Percentiles rank a stretch among this genome's conserved stretches.
phyloP scores from a whole-genome alignment of 2,797 vertebrate genomes.

The Coranthus polyacanthus region DNA sequence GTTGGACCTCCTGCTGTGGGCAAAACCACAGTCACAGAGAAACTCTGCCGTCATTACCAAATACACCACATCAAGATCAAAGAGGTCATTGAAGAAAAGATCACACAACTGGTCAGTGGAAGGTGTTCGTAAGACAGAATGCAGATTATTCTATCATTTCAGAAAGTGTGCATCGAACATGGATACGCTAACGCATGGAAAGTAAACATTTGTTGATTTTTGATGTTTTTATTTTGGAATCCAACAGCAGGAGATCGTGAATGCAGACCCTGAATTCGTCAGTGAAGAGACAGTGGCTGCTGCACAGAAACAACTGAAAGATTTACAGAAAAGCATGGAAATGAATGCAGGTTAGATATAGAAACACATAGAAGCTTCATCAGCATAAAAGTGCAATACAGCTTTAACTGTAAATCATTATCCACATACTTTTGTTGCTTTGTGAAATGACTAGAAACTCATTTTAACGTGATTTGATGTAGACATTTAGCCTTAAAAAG shows the following conservation, averaged over 20 bases:
- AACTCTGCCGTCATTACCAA: slow-evolving; percentile 89
- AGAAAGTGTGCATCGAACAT: too few relatives aligned
- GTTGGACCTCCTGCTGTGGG: slow-evolving; percentile 92
- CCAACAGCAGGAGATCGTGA: slow-evolving; percentile 63
- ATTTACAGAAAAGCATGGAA: slow-evolving; percentile 85
- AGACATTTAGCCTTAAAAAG: too few relatives aligned
- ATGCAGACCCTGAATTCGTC: slow-evolving; percentile 64
- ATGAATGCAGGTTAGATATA: slow-evolving; percentile 82
- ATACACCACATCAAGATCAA: slow-evolving; percentile 87
- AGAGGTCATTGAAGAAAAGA: slow-evolving; percentile 85
- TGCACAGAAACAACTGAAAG: slow-evolving; percentile 83
- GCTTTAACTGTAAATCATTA: too few relatives aligned
- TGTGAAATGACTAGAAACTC: too few relatives aligned
- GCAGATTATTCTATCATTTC: background rate
- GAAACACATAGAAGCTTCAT: background rate
- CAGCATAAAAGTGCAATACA: too few relatives aligned
- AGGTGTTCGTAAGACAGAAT: background rate
- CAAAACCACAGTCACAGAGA: slow-evolving; percentile 88
- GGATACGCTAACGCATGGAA: background rate
- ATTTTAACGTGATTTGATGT: too few relatives aligned
- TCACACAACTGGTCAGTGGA: slow-evolving; percentile 88
- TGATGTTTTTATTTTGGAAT: slow-evolving; percentile 3
- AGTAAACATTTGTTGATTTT: background rate
- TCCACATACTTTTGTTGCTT: too few relatives aligned
- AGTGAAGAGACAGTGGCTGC: slow-evolving; percentile 64